Percentiles rank a stretch among this genome's conserved stretches.
Conservation (phyloP, 1,140 invertebrate genomes). For the Diachasma alloeum region DNA sequence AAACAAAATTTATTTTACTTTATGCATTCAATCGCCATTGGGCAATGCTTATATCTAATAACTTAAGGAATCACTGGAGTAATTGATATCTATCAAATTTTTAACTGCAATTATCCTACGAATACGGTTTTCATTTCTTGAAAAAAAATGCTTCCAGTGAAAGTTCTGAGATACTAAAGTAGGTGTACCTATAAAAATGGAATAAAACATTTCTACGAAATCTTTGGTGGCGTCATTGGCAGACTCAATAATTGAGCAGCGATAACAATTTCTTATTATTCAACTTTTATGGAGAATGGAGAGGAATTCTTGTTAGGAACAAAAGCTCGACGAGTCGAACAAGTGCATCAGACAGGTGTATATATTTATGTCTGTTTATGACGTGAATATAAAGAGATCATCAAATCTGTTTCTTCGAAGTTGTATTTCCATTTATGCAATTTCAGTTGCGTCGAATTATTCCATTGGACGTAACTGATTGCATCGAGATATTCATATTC, state of each 20-base stretch:
- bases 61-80: background rate
- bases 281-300: background rate
- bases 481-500: too few species aligned
- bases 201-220: too few species aligned
- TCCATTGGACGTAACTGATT: too few species aligned
- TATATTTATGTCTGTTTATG: background rate
- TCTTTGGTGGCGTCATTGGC: too few species aligned
- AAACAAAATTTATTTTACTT: too few species aligned
- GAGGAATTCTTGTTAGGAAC: background rate
- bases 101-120: background rate
- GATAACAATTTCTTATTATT: background rate
- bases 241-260: too few species aligned
- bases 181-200: too few species aligned
- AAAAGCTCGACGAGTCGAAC: background rate
- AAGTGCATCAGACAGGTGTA: conserved; percentile 4
- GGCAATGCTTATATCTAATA: background rate
- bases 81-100: background rate
- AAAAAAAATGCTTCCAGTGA: background rate
- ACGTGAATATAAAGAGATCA: background rate
- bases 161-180: background rate
- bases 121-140: background rate
- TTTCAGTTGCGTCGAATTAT: too few species aligned
- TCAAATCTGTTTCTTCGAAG: too few species aligned
- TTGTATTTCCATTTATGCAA: too few species aligned
- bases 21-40: background rate